Conservation (phyloP, 2,113 vertebrate species). For the Tautogolabrus adspersus region DNA sequence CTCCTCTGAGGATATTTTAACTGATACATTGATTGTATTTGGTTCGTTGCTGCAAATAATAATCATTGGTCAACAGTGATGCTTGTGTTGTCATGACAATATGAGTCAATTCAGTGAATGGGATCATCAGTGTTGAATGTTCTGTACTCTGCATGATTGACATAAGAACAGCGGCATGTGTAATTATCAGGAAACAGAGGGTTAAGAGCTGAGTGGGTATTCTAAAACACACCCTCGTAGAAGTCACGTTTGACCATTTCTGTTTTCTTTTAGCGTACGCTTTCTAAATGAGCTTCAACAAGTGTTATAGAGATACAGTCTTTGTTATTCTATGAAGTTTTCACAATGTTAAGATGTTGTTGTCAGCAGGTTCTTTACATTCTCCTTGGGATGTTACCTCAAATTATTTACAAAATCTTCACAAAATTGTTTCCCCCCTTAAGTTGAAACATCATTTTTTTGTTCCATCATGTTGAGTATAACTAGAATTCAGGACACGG, state of each 20-base stretch:
- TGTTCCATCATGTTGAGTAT: no score
- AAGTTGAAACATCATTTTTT: background rate
- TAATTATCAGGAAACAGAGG: background rate
- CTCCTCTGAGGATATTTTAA: background rate
- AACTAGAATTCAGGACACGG: background rate
- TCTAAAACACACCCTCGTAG: no score
- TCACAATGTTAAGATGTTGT: no score
- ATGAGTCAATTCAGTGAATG: background rate
- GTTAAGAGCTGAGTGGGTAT: background rate
- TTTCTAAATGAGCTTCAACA: no score
- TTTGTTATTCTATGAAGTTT: no score
- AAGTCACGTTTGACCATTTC: no score
- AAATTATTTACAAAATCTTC: background rate
- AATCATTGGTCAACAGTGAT: background rate
- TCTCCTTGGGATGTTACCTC: no score
- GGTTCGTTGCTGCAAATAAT: background rate
- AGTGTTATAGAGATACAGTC: no score
- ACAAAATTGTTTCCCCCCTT: background rate
- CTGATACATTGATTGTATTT: background rate
- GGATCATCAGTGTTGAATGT: background rate
- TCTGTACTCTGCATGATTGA: background rate
- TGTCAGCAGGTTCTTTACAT: no score
- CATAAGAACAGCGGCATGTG: background rate
- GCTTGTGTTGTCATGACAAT: no score
- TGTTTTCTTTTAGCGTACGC: no score